Evolutionary conservation across 1,140 invertebrate genomes (phyloP).

Genomic region (Trissolcus basalis): DNA sequence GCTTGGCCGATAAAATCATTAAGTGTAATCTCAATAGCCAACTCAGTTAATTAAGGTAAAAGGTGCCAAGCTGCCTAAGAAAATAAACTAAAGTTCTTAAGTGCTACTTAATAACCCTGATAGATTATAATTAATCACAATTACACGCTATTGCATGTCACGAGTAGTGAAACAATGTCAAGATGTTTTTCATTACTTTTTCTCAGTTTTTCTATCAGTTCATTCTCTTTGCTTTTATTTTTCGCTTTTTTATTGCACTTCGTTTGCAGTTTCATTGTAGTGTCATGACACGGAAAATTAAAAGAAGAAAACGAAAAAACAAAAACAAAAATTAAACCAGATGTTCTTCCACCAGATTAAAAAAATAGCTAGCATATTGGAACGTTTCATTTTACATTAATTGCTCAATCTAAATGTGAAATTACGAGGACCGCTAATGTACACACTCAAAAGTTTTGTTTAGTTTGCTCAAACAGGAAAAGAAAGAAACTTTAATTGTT

Average conservation of each 20-base stretch:
- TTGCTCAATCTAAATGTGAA: too few relatives aligned
- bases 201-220: background rate
- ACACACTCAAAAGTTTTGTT: background rate
- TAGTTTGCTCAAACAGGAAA: background rate
- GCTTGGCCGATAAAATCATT: constrained; percentile 62
- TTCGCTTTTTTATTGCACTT: constrained; percentile 2
- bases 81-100: constrained; percentile 31
- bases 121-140: constrained; percentile 38
- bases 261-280: constrained; percentile 13
- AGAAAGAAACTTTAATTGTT: too few relatives aligned
- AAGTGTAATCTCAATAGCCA: constrained; percentile 62
- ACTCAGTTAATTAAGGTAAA: constrained; percentile 65
- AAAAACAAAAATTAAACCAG: background rate
- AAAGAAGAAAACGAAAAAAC: too few relatives aligned
- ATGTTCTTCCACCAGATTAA: background rate
- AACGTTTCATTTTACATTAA: too few relatives aligned
- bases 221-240: constrained; percentile 3
- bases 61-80: constrained; percentile 50
- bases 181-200: constrained; percentile 10
- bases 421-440: too few relatives aligned
- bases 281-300: constrained; percentile 5
- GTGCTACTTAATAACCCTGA: constrained; percentile 36
- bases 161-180: constrained; percentile 13
- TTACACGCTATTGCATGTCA: background rate
- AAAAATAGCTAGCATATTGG: background rate